Base-by-base conservation (phyloP, 2,113 vertebrate genomes). In the Scytalopus superciliaris region DNA sequence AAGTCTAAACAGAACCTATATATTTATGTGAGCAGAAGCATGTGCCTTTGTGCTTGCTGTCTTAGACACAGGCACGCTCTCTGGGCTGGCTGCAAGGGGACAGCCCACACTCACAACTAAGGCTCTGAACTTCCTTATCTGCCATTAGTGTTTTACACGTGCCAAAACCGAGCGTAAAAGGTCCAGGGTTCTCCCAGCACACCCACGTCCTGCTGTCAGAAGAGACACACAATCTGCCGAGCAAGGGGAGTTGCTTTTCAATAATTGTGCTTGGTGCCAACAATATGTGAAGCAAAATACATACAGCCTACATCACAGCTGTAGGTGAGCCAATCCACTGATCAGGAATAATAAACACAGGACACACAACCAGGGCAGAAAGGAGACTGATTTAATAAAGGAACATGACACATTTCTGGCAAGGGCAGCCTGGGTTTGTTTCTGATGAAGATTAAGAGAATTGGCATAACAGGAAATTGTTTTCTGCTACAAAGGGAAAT, bases 401-500 rank as follows among this genome's bases (percentile, higher is more conserved):
- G 76, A 72, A 24, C 2, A 0, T 67, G 79, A 80, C 49, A 24
- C 9, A 1, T 55, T 39, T 22, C 78, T 87, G 75, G 79, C 75
- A 37, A 2, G 39, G 66, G 52, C 45, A 89, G 89, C 44, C 70
- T 60, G 72, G 31, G 11, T 52, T 85, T 87, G 53, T 72, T 96
- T 73, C 83, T 91, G 84, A 50, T 86, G 77, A 78, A 82, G 76
- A 64, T 84, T 25, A 93, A 64, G 50, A 85, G 63, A 96, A 87
- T 44, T 52, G 50, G 47, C 55, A 10, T 47, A 82, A 89, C 59
- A 88, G 83, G 91, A 95, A 96, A 89, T 45, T 40, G 68, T 88
- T 96, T 94, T 93, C 70, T 83, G 44, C 89, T 87, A 50, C 79
- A 56, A 68, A 89, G 35, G 84, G 69, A 95, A 96, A 90, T 53